Evolutionary conservation across 1,140 invertebrate genomes (phyloP), one percentile per base, ranked within the genome.

Genomic region (Chionoecetes opilio): DNA sequence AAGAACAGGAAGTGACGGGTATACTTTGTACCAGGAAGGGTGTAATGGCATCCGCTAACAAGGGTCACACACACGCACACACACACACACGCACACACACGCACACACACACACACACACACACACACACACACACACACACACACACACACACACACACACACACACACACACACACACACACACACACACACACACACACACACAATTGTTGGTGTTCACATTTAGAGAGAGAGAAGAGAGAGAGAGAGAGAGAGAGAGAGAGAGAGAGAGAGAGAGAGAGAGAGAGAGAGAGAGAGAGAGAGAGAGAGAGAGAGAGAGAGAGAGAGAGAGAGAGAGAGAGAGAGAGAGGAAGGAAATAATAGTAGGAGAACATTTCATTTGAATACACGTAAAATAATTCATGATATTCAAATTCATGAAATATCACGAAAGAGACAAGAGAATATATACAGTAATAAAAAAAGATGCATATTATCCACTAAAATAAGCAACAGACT

Each of bases 191-290:
- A 46, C 41, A 46, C 41, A 46, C 41, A 46, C 41, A 46, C 41
- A 46, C 41, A 46, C 41, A 46, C 41, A 46, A 46, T 46, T 46
- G 14, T 46, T 8, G 5, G 14, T 46, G 14, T 46, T 8, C 14
- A 46, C 14, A 46, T 46, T 8, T 46, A 46, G 5, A 46, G 5
- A 46, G 41, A 46, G 41, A 46, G 41, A n/a, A 46, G 41, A 46
- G 41, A 46, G 41, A 46, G 41, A 46, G 41, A 46, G 41, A 46
- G 41, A 46, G 41, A n/a, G 8, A 75, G 63, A 75, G 63, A 75
- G 63, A 75, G 63, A 75, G 63, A 75, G 63, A 75, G 63, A 75
- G 63, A 75, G 63, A 75, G 63, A 75, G 63, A 75, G 63, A 75
- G 63, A 75, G 63, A 75, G 63, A 75, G 53, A 63, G 53, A 63